A percentile compares a stretch with the other conserved stretches of the same genome.
Evolutionary conservation across 2,113 vertebrate species (phyloP).

Genomic region (Aldabrachelys gigantea): DNA sequence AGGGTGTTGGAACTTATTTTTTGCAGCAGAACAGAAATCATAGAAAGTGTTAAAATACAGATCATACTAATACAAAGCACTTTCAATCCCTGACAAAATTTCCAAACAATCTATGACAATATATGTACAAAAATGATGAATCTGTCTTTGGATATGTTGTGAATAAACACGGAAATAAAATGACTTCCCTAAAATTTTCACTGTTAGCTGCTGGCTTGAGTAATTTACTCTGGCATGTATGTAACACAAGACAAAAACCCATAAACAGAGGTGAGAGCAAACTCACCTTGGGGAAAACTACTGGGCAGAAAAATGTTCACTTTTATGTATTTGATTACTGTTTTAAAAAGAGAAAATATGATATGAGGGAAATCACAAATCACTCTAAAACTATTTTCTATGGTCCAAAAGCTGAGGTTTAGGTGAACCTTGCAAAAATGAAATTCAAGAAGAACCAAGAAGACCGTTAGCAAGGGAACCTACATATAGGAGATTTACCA

Average conservation of each 20-base stretch:
- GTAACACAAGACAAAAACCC: background rate
- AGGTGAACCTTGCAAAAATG: background rate
- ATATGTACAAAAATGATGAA: background rate
- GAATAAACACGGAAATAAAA: background rate
- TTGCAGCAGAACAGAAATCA: background rate
- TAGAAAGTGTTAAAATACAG: background rate
- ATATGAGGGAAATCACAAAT: background rate
- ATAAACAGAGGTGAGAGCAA: background rate
- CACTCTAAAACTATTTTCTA: background rate
- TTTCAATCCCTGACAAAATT: background rate
- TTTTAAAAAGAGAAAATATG: background rate
- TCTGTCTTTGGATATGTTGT: background rate
- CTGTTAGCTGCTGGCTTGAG: background rate
- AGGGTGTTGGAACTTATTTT: background rate
- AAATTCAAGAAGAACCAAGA: rapidly evolving
- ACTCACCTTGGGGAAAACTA: background rate
- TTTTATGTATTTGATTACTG: background rate
- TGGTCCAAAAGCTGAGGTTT: background rate
- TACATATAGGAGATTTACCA: background rate
- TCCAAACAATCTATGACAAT: background rate
- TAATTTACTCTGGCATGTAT: background rate
- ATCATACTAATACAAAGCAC: background rate
- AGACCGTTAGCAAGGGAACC: background rate
- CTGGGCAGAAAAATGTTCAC: background rate
- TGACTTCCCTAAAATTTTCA: background rate